Evolutionary conservation across 2,888 invertebrate genomes (phyloP), one percentile per base, ranked within the genome.

Genomic region (Andricus curvator): DNA sequence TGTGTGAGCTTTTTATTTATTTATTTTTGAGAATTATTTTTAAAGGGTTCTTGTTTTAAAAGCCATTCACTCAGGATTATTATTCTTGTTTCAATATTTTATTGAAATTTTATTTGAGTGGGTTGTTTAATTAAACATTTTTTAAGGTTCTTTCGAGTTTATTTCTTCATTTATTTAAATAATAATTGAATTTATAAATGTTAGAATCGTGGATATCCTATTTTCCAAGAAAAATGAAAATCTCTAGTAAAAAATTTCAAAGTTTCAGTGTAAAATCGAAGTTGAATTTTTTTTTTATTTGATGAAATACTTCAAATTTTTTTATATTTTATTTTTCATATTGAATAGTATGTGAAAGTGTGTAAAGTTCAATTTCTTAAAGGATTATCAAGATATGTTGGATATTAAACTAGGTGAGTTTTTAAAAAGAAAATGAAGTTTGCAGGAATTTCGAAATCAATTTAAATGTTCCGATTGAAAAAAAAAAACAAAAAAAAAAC

Each of bases 1-100:
- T 60, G 77, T 68, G 22, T 25, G 51, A 48, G n/a, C 5, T n/a
- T 80, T 17, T n/a, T 44, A 76, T 65, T 77, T 65, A 22, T 41
- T 48, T n/a, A 22, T n/a, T 60, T 78, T 25, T 3, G 25, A 76
- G 20, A 44, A 56, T 48, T 76, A 20, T 68, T 15, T n/a, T 5
- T 5, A 17, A 20, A 33, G 15, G 6, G 17, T 64, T 64, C 29
- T 6, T 29, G 64, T 22, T 64, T 22, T 25, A 17, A 25, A 64
- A 29, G 64, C 17, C 6, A 17, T 25, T 15, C 5, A 29, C 17
- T 25, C 29, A 15, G 64, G 17, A 17, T 64, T 29, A 15, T 17
- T 29, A 64, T 64, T 64, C 17, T 64, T 15, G 0, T 60, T 22
- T 60, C 11, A 60, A 64, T 25, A 17, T 11, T 64, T 29, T 62